Conservation (phyloP, 1,140 invertebrate species). For the Meloidogyne exigua region DNA sequence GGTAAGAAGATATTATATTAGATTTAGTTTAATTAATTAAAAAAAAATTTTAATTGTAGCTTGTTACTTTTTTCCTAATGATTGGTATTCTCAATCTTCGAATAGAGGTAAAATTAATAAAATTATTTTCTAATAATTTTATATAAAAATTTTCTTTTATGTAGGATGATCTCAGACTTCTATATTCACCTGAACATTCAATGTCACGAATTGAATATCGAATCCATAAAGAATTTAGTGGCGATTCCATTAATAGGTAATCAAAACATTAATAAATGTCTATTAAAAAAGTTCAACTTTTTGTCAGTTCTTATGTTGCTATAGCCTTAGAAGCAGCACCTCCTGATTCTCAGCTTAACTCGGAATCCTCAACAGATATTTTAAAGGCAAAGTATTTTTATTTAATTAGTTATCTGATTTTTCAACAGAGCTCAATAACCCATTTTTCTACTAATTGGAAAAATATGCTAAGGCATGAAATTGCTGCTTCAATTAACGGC, state of each 20-base stretch:
- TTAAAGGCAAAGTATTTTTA: neutral
- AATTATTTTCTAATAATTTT: conserved; percentile 20
- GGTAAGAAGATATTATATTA: neutral
- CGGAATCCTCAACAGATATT: neutral
- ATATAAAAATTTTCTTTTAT: conserved; percentile 16
- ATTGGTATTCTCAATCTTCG: conserved; percentile 55
- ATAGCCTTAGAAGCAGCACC: conserved; percentile 49
- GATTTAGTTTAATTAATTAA: neutral
- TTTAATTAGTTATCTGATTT: neutral
- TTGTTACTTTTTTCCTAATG: conserved; percentile 51
- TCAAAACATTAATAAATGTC: neutral
- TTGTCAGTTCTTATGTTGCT: conserved; percentile 52
- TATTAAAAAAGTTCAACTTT: neutral
- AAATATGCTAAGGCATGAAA: conserved; percentile 51
- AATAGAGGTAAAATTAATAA: conserved; percentile 41
- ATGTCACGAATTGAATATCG: conserved; percentile 57
- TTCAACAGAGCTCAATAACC: neutral
- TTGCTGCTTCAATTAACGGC: conserved; percentile 44
- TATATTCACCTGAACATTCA: conserved; percentile 60
- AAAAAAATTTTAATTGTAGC: too few species aligned
- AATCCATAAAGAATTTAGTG: conserved; percentile 58
- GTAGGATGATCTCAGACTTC: conserved; percentile 59
- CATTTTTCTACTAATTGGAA: conserved; percentile 10
- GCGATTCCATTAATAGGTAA: conserved; percentile 61
- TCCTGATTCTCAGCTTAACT: neutral